Evolutionary conservation across 1,140 invertebrate species (phyloP).

Genomic region (Aphaenogaster rudis): DNA sequence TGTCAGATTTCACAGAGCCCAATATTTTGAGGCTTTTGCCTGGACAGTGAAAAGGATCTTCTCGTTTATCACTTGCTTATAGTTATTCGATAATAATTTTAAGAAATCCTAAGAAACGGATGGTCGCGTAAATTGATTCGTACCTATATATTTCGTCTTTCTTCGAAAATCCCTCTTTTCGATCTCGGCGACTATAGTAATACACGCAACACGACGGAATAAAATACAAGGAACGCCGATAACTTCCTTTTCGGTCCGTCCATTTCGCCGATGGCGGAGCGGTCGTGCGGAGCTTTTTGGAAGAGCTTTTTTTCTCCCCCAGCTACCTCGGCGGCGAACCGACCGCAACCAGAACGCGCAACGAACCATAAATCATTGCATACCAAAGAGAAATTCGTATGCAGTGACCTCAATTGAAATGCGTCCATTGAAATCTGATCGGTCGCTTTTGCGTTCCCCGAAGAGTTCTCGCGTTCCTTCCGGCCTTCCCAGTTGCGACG

Average conservation of each 20-base stretch:
- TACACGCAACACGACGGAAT: slow-evolving; percentile 19
- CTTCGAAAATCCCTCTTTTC: slow-evolving; percentile 13
- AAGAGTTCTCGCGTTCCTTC: slow-evolving; percentile 50
- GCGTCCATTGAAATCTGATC: slow-evolving; percentile 80
- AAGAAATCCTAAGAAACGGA: neutral
- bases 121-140: neutral
- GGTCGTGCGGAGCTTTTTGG: slow-evolving; percentile 53
- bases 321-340: slow-evolving; percentile 23
- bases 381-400: slow-evolving; percentile 71
- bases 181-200: slow-evolving; percentile 27
- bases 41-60: neutral
- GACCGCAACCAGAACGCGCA: slow-evolving; percentile 51
- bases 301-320: slow-evolving; percentile 21
- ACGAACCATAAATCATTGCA: slow-evolving; percentile 63
- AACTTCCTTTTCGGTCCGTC: slow-evolving; percentile 52
- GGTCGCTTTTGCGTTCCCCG: slow-evolving; percentile 66
- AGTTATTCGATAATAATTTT: neutral
- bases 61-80: neutral
- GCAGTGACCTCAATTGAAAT: slow-evolving; percentile 78
- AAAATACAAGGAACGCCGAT: slow-evolving; percentile 60
- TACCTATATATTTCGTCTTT: neutral
- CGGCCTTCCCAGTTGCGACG: slow-evolving; percentile 44
- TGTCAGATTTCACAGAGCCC: neutral
- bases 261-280: slow-evolving; percentile 42
- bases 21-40: neutral